These are phyloP conservation scores for human (Homo sapiens) DNA, from an alignment of 2,113 vertebrate genomes.

Conservation along the genomic window DNA sequence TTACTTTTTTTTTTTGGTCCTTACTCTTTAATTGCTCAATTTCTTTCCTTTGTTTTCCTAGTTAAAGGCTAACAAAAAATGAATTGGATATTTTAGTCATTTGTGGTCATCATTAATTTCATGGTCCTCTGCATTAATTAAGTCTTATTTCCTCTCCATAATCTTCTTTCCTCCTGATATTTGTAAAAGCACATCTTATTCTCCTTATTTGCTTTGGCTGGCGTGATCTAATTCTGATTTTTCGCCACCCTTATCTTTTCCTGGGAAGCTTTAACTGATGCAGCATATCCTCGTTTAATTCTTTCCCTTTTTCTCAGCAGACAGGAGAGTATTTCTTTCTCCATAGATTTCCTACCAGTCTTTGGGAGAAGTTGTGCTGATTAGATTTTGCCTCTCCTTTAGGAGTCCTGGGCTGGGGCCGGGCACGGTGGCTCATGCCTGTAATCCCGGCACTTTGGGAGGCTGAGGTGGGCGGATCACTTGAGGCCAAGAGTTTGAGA, in stretches of 20 bases:
- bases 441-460: no score
- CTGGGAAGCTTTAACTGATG: constrained; percentile 57
- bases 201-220: constrained; percentile 62
- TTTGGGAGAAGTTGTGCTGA: neutral
- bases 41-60: constrained; percentile 71
- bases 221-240: constrained; percentile 57
- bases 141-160: constrained; percentile 74
- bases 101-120: constrained; percentile 77
- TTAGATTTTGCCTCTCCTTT: constrained; percentile 4
- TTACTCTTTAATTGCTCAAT: constrained; percentile 21
- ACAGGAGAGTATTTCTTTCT: neutral
- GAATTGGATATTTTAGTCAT: constrained; percentile 42
- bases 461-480: no score
- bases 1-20: constrained; percentile 19
- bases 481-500: no score
- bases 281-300: neutral
- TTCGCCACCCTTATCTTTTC: constrained; percentile 33
- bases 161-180: constrained; percentile 70
- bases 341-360: neutral
- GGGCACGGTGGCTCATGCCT: accelerated
- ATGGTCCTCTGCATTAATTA: constrained; percentile 76
- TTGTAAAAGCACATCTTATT: constrained; percentile 70
- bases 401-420: neutral
- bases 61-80: constrained; percentile 66
- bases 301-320: neutral